Base-by-base conservation (phyloP, 2,113 vertebrate species). In the Rhinopomastus cyanomelas region DNA sequence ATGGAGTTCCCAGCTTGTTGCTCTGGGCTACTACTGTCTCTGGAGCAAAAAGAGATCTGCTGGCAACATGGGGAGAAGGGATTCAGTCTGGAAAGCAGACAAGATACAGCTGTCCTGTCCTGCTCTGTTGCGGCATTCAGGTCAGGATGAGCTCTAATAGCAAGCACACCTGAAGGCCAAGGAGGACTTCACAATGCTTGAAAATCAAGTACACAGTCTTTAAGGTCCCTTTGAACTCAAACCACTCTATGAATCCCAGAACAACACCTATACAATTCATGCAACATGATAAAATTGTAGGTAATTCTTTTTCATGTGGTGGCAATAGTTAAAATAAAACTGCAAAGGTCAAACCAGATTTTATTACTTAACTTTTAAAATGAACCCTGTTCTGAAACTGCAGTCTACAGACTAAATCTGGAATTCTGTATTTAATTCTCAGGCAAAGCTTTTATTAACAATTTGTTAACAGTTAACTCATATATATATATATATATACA, bases 331-430 rank as follows among this genome's bases (percentile, higher is more conserved):
- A 18, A 34, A 89, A 77, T 84, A 85, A 74, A 93, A 44, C 22
- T 59, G 18, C 59, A 34, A 66, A 69, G 76, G 67, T 80, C 29
- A 67, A 60, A 93, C 76, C 32, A 59, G 27, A 57, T 78, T 83
- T 89, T 87, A 85, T 67, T 59, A 84, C 55, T 85, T 77, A 0
- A 56, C 69, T 88, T 80, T 15, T 25, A 78, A 91, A 81, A 52
- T 36, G 4, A 64, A 5, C 8, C 12, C 16, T 64, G 27, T 67
- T 67, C n/a, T 5, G 62, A 69, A 91, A 59, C 34, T 27, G 20
- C 16, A 73, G 59, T 69, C 27, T 76, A 83, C 56, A 74, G 61
- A 30, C 25, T 64, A 87, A 52, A 87, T 48, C 32, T 60, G 23
- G 14, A 51, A 60, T 67, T 82, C 42, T 69, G 74, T 74, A 60